A percentile compares a stretch with the other conserved stretches of the same genome.
phyloP scores from a whole-genome alignment of 2,113 vertebrate species.

The Pogonocichla stellata region DNA sequence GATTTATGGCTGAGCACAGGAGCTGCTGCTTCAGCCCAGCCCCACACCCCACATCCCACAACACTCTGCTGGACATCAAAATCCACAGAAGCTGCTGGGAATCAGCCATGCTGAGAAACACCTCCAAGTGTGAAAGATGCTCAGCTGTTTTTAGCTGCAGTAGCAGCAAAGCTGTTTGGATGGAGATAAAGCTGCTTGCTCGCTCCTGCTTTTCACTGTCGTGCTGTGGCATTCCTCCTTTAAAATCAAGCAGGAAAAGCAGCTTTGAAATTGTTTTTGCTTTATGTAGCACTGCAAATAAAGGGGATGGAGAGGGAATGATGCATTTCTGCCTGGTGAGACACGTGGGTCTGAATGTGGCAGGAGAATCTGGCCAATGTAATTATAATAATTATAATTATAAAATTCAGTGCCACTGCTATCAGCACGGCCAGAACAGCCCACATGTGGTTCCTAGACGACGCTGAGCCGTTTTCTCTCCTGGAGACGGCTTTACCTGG shows the following conservation, averaged over 20 bases:
- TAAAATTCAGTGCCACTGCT: not conserved
- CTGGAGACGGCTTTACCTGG: conserved; percentile 75
- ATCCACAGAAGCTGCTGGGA: not conserved
- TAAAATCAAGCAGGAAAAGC: not conserved
- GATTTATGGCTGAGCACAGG: fast-evolving
- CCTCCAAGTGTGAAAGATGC: not conserved
- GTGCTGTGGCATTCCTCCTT: not conserved
- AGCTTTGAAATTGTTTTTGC: not conserved
- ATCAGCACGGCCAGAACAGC: fast-evolving
- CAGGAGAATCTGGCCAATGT: fast-evolving
- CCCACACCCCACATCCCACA: fast-evolving
- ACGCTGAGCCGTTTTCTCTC: not conserved
- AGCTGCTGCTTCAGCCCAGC: not conserved
- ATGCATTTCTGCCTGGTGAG: not conserved
- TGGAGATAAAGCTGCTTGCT: not conserved
- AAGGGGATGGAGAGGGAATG: fast-evolving
- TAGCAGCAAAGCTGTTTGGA: not conserved
- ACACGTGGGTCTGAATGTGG: fast-evolving
- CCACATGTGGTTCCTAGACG: fast-evolving
- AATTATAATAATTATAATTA: not conserved
- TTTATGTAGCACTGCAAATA: not conserved
- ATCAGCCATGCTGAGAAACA: fast-evolving
- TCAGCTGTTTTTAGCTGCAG: not conserved
- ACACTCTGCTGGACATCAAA: fast-evolving
- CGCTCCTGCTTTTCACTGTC: not conserved